Percentiles rank a stretch among this genome's conserved stretches.
Conservation (phyloP, 2,113 vertebrate species). For the Microcebus ravelobensis region DNA sequence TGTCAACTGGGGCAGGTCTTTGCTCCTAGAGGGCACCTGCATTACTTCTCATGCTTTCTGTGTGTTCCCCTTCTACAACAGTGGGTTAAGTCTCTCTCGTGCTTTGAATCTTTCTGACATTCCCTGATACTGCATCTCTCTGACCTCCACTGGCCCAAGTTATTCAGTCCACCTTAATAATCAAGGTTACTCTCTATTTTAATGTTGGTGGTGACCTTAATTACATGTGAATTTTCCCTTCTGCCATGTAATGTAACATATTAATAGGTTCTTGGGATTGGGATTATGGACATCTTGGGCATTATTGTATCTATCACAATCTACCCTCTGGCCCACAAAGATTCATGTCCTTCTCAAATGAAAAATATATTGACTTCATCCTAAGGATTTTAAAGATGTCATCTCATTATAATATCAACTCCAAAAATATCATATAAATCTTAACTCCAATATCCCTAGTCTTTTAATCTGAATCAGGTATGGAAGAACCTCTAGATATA, state of each 20-base stretch:
- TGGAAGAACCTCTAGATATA: background rate
- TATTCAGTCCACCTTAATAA: background rate
- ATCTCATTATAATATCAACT: background rate
- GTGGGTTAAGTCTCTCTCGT: background rate
- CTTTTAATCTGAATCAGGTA: background rate
- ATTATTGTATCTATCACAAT: background rate
- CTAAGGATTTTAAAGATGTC: background rate
- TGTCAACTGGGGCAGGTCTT: background rate
- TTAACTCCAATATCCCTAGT: background rate
- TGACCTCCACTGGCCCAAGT: background rate
- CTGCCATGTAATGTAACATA: background rate
- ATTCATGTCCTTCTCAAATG: background rate
- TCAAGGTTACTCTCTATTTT: background rate
- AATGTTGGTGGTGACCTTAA: constrained; percentile 4
- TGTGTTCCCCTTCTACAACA: background rate
- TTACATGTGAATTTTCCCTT: background rate
- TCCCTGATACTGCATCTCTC: background rate
- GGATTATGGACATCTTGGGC: background rate
- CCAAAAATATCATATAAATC: background rate
- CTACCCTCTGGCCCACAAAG: background rate
- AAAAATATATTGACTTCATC: background rate
- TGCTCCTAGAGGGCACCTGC: background rate
- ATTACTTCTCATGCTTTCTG: background rate
- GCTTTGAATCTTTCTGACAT: background rate
- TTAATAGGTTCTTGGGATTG: background rate